Evolutionary conservation across 2,797 vertebrate species (phyloP).

Genomic region (Mormyrops attenuatus): DNA sequence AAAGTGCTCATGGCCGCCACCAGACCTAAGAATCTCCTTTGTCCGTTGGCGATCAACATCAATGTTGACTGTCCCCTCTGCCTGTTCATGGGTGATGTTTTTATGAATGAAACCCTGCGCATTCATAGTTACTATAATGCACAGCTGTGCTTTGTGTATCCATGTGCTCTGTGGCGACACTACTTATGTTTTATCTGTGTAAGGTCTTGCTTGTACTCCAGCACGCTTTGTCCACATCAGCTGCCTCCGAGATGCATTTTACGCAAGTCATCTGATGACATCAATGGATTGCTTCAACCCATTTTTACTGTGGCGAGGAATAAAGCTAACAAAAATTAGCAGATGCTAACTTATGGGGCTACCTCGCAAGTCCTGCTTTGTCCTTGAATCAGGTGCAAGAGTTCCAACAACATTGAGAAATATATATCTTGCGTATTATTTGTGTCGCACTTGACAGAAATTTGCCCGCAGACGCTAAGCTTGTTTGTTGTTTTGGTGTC

Average conservation of each 20-base stretch:
- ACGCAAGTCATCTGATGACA: not conserved
- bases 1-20: not conserved
- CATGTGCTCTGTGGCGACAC: not conserved
- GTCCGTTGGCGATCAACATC: not conserved
- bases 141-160: slow-evolving; percentile 3
- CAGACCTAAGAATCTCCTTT: not conserved
- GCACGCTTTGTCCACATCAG: not conserved
- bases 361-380: slow-evolving; percentile 11
- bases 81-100: not conserved
- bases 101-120: not conserved
- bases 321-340: not conserved
- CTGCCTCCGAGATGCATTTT: not conserved
- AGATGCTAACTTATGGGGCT: not conserved
- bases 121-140: not conserved
- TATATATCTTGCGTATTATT: not conserved
- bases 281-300: not conserved
- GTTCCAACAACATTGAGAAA: not conserved
- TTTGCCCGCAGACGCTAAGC: not conserved
- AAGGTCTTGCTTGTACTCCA: not conserved
- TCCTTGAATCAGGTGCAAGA: slow-evolving; percentile 23
- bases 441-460: slow-evolving; percentile 1
- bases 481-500: slow-evolving; percentile 14
- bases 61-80: not conserved
- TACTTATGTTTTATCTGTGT: not conserved
- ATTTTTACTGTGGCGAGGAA: not conserved